Evolutionary conservation across 2,888 invertebrate species (phyloP).

Genomic region (Noctua pronuba): DNA sequence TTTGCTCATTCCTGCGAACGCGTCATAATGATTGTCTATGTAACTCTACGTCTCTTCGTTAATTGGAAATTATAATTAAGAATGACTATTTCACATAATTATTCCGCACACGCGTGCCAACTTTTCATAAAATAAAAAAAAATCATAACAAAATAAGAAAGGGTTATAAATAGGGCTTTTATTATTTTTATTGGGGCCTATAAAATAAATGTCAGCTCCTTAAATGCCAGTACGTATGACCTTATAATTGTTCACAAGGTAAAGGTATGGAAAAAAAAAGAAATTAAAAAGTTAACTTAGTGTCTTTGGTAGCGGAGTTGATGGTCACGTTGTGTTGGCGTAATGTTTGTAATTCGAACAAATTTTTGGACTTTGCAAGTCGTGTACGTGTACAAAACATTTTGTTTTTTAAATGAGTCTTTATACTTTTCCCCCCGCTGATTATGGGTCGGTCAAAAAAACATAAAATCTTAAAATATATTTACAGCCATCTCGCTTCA

Average conservation of each 20-base stretch:
- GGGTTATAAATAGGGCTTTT: constrained; percentile 20
- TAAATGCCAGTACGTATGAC: constrained; percentile 58
- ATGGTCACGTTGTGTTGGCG: constrained; percentile 2
- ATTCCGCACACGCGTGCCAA: constrained; percentile 21
- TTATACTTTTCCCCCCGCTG: background rate
- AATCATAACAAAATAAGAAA: constrained; percentile 62
- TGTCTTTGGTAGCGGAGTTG: constrained; percentile 21
- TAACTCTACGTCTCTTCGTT: background rate
- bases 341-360: constrained; percentile 26
- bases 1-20: background rate
- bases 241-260: constrained; percentile 51
- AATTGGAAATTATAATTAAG: background rate
- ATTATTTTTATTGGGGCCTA: constrained; percentile 51
- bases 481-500: no score
- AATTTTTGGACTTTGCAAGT: background rate
- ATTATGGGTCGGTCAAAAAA: no score
- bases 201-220: constrained; percentile 58
- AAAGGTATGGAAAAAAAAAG: constrained; percentile 35
- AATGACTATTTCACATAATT: background rate
- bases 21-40: background rate
- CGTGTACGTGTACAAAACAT: background rate
- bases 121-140: constrained; percentile 37
- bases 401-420: background rate
- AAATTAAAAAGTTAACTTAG: constrained; percentile 42
- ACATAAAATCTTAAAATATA: background rate